Percentiles rank a stretch among this genome's conserved stretches.
phyloP scores from a whole-genome alignment of 1,140 invertebrate genomes.

The Drosophila trapezifrons region DNA sequence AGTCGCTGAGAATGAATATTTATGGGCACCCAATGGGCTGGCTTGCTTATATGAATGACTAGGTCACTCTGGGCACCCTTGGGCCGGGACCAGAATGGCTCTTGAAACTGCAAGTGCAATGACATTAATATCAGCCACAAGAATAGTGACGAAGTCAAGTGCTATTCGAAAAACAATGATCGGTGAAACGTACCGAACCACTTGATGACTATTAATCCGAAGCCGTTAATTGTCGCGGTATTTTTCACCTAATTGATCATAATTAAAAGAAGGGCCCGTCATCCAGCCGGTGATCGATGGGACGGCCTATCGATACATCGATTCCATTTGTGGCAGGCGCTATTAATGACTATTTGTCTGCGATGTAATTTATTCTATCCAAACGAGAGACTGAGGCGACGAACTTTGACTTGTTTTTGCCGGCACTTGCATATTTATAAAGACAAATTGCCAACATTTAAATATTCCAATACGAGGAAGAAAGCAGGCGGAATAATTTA shows the following conservation, averaged over 20 bases:
- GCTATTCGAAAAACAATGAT: conserved; percentile 28
- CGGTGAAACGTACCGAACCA: conserved; percentile 8
- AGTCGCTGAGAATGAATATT: conserved; percentile 42
- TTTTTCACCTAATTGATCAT: conserved; percentile 36
- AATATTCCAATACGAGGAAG: conserved; percentile 31
- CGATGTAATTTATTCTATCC: conserved; percentile 36
- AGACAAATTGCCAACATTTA: conserved; percentile 30
- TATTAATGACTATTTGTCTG: conserved; percentile 38
- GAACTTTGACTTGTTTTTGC: conserved; percentile 60
- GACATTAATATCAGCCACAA: conserved; percentile 25
- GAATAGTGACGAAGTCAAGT: neutral
- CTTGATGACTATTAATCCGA: conserved; percentile 11
- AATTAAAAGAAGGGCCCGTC: conserved; percentile 31
- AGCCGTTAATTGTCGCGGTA: conserved; percentile 28
- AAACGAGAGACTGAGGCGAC: conserved; percentile 66
- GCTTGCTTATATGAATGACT: conserved; percentile 52
- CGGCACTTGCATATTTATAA: conserved; percentile 45
- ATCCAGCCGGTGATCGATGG: conserved; percentile 18
- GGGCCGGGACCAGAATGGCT: conserved; percentile 61
- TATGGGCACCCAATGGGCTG: conserved; percentile 12
- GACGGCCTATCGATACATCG: conserved; percentile 1
- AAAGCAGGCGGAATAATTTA: conserved; percentile 27
- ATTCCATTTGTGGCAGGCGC: conserved; percentile 31
- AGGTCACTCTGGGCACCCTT: conserved; percentile 61
- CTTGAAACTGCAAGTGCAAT: conserved; percentile 43